phyloP scores from a whole-genome alignment of 30 jellyfish, hydroid and myxozoan genomes.

The Aurelia sp. region DNA sequence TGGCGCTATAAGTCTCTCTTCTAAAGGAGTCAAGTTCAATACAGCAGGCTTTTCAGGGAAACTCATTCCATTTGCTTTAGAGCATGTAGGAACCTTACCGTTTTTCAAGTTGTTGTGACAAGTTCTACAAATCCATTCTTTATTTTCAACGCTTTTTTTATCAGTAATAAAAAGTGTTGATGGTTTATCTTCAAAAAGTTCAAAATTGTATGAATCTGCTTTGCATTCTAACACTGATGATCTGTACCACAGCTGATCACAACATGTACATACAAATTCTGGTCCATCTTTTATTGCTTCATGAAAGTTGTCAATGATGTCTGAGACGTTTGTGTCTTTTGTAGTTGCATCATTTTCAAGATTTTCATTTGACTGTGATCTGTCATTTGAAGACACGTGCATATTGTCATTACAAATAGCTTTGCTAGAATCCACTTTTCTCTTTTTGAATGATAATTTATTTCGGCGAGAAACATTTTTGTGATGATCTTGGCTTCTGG shows the following conservation, averaged over 20 bases:
- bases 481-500: too few relatives aligned
- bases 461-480: too few relatives aligned
- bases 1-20: constrained; percentile 47
- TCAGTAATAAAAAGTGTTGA: not conserved
- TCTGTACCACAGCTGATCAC: constrained; percentile 40
- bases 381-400: too few relatives aligned
- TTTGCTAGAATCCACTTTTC: too few relatives aligned
- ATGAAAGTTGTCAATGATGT: not conserved
- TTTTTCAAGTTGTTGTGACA: too few relatives aligned
- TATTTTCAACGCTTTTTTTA: constrained; percentile 1
- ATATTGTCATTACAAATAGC: too few relatives aligned
- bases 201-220: not conserved
- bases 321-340: too few relatives aligned
- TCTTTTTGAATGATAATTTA: too few relatives aligned
- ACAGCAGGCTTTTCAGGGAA: constrained; percentile 29
- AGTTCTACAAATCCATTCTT: not conserved
- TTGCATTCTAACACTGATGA: constrained; percentile 3
- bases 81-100: not conserved
- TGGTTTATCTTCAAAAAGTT: not conserved
- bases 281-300: not conserved
- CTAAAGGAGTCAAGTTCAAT: constrained; percentile 20
- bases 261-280: constrained; percentile 39
- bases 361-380: too few relatives aligned
- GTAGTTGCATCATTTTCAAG: too few relatives aligned
- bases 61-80: constrained; percentile 12